A percentile compares a stretch with the other conserved stretches of the same genome.
phyloP scores from a whole-genome alignment of 2,888 invertebrate genomes.

The Punctoribates punctum region DNA sequence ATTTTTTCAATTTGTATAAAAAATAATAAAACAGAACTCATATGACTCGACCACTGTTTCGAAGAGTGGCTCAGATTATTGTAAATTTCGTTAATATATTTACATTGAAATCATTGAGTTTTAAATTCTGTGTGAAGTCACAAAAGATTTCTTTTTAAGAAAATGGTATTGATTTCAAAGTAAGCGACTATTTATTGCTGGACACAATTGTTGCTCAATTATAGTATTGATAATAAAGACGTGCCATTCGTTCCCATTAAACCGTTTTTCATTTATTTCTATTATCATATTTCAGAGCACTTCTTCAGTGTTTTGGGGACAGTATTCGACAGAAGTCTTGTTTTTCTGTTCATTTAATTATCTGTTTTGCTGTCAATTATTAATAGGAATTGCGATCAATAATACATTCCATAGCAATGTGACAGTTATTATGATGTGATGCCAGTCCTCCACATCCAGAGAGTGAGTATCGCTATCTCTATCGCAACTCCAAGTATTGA shows the following conservation, averaged over 20 bases:
- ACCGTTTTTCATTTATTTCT: background rate
- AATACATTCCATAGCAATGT: background rate
- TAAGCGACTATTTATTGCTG: background rate
- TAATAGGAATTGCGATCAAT: background rate
- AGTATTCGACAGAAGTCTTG: too few relatives aligned
- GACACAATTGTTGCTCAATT: conserved; percentile 13
- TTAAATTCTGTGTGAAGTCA: too few relatives aligned
- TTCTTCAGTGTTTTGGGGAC: too few relatives aligned
- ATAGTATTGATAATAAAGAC: conserved; percentile 16
- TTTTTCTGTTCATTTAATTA: too few relatives aligned
- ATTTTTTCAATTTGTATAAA: conserved; percentile 25
- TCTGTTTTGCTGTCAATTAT: too few relatives aligned
- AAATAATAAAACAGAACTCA: background rate
- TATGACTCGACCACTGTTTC: background rate
- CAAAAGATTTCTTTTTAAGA: background rate
- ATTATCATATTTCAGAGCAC: background rate
- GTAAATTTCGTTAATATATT: background rate
- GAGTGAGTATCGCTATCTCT: background rate
- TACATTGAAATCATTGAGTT: background rate
- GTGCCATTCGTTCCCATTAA: conserved; percentile 11
- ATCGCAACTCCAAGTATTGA: conserved; percentile 28
- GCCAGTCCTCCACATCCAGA: background rate
- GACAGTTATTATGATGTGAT: background rate
- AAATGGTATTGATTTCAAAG: conserved; percentile 18
- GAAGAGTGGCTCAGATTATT: background rate